These are phyloP conservation scores for Dryobotodes eremita DNA, from an alignment of 2,888 invertebrate genomes.

Conservation along the genomic window DNA sequence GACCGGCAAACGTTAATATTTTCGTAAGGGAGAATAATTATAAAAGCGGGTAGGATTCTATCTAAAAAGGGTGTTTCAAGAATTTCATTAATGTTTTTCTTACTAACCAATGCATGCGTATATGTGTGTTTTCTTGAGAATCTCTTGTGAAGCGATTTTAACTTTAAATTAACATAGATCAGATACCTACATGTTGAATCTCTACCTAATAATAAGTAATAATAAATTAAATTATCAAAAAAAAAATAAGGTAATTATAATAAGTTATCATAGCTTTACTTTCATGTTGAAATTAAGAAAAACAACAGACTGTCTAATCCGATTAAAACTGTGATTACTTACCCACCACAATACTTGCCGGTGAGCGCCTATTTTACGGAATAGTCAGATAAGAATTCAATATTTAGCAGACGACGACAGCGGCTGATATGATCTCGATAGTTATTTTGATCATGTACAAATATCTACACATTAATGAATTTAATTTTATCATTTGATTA, in stretches of 20 bases:
- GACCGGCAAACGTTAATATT: slow-evolving; percentile 6
- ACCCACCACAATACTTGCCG: neutral
- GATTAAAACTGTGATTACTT: neutral
- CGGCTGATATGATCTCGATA: slow-evolving; percentile 6
- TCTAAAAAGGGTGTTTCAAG: neutral
- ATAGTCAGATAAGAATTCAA: slow-evolving; percentile 20
- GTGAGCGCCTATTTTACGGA: neutral
- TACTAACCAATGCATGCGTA: neutral
- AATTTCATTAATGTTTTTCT: slow-evolving; percentile 8
- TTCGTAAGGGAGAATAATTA: slow-evolving; percentile 17
- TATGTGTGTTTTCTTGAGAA: neutral
- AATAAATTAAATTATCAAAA: no score
- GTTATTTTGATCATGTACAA: slow-evolving; percentile 3
- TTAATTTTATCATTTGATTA: neutral
- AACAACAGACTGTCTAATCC: neutral
- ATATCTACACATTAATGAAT: neutral
- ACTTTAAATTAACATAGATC: neutral
- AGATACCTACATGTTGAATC: neutral
- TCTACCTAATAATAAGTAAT: no score
- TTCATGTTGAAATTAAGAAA: neutral
- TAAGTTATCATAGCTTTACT: neutral
- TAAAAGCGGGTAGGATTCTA: slow-evolving; percentile 1
- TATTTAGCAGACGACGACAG: slow-evolving; percentile 18
- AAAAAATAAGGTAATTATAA: no score
- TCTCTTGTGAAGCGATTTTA: neutral